Conservation (phyloP, 2,888 invertebrate species). For the Adelphocoris suturalis region DNA sequence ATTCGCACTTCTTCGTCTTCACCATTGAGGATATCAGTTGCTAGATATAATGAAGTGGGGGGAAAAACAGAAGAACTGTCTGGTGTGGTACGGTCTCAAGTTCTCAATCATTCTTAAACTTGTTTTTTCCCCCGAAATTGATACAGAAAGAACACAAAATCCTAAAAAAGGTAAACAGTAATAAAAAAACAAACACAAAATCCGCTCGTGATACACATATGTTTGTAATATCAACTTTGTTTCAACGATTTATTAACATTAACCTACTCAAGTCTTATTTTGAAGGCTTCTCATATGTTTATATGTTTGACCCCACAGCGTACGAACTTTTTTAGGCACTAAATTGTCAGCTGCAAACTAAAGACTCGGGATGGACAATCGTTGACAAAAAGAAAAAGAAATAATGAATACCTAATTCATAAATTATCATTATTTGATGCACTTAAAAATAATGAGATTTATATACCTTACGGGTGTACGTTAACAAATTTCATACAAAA, state of each 20-base stretch:
- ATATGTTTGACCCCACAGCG: slow-evolving; percentile 52
- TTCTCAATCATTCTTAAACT: too few relatives aligned
- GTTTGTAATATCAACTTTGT: neutral
- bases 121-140: neutral
- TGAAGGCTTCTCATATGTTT: slow-evolving; percentile 60
- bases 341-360: slow-evolving; percentile 42
- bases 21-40: too few relatives aligned
- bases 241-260: neutral
- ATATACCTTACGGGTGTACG: neutral
- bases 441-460: slow-evolving; percentile 24
- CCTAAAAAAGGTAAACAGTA: neutral
- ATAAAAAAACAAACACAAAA: neutral
- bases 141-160: slow-evolving; percentile 10
- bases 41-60: too few relatives aligned
- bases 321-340: slow-evolving; percentile 58
- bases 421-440: neutral
- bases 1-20: too few relatives aligned
- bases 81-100: too few relatives aligned
- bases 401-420: neutral
- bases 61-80: too few relatives aligned
- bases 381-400: too few relatives aligned
- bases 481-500: slow-evolving; percentile 2
- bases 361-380: neutral
- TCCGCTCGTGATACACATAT: neutral
- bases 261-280: slow-evolving; percentile 67